Evolutionary conservation across 2,113 vertebrate species (phyloP), one percentile per base, ranked within the genome.

Genomic region (Sylvia atricapilla): DNA sequence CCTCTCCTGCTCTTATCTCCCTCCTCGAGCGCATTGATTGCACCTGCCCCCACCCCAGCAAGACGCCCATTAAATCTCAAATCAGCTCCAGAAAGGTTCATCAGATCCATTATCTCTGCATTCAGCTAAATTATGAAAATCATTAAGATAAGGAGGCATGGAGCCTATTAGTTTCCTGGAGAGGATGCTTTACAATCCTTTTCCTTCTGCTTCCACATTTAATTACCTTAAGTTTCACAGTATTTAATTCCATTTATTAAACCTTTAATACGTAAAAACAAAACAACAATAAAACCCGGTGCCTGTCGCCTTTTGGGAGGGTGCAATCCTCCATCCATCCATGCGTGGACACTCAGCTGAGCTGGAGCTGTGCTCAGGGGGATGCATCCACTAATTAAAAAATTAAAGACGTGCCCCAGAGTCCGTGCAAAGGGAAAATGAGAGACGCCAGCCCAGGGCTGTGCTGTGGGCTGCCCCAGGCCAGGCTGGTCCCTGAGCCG

Each of bases 101-200:
- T 92, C 93, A 93, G 81, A 91, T 95, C 95, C 88, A 87, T 97
- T 96, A 97, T 92, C 96, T 92, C 92, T 83, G 93, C 94, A 84
- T 96, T 97, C 84, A 79, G 91, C 83, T 84, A 87, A 94, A 96
- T 97, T 94, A 97, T 94, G 95, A 96, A 96, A 96, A 96, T 94
- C 96, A 96, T 95, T 91, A 94, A 67, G 86, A 96, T 88, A 93
- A 94, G 96, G 90, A 97, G 83, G 85, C 79, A 81, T 37, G 60
- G 68, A 88, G 89, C 70, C 93, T 93, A 91, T 95, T 96, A 95
- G 96, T 87, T 96, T 94, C 95, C 94, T 90, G 90, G 70, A 90
- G 89, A 91, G 83, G 96, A 94, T 70, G 76, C 92, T 82, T 84
- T 59, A 73, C 77, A 22, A 35, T 46, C 83, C 90, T 81, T 82